These are phyloP conservation scores for Zaprionus vittiger DNA, from an alignment of 1,140 invertebrate genomes.

Conservation along the genomic window DNA sequence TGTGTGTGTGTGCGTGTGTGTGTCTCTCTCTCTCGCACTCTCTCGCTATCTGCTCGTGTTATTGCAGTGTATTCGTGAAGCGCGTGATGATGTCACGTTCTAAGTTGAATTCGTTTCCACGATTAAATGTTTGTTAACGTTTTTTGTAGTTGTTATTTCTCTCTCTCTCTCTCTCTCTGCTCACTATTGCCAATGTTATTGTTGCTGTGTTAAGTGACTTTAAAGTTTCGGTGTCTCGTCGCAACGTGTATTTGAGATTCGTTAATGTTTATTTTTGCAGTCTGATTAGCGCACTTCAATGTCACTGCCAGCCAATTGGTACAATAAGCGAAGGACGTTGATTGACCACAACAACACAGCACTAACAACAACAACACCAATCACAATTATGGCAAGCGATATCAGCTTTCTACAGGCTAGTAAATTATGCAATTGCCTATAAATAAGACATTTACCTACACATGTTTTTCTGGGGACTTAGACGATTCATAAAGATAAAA, in stretches of 20 bases:
- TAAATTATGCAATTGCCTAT: conserved; percentile 51
- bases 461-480: conserved; percentile 8
- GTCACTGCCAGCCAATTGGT: conserved; percentile 27
- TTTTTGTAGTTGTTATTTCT: conserved; percentile 29
- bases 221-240: conserved; percentile 35
- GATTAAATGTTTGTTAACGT: conserved; percentile 77
- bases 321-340: conserved; percentile 50
- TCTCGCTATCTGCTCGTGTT: conserved; percentile 53
- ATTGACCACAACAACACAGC: conserved; percentile 33
- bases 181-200: conserved; percentile 2
- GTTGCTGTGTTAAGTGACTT: conserved; percentile 35
- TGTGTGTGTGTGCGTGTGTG: conserved; percentile 6
- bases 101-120: conserved; percentile 78
- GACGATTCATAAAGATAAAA: conserved; percentile 50
- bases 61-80: conserved; percentile 43
- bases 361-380: conserved; percentile 3
- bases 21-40: conserved; percentile 47
- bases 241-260: conserved; percentile 59
- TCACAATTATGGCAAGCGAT: conserved; percentile 3
- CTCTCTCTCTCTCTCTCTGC: not conserved
- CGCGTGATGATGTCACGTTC: conserved; percentile 83
- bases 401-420: conserved; percentile 32
- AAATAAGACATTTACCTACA: conserved; percentile 29
- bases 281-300: conserved; percentile 75
- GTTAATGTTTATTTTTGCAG: conserved; percentile 82